phyloP scores from a whole-genome alignment of 2,113 vertebrate species.

The Paradoxurus hermaphroditus region DNA sequence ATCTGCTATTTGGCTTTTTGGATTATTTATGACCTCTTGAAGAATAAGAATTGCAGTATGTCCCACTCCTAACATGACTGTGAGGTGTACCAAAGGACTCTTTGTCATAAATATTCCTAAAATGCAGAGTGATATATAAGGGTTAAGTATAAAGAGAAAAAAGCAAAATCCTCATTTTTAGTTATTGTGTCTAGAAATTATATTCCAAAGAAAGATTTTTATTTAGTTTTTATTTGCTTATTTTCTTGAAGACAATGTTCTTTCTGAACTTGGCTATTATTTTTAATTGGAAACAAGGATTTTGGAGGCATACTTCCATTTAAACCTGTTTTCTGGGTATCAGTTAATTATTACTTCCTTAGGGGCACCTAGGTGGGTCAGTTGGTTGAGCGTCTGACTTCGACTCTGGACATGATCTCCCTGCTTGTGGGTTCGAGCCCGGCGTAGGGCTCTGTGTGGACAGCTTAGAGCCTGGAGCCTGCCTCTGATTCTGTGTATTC shows the following conservation, averaged over 20 bases:
- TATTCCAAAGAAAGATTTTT: not conserved
- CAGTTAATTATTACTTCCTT: not conserved
- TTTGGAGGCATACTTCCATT: not conserved
- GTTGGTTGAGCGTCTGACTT: no score
- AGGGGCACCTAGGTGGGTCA: no score
- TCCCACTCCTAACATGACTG: not conserved
- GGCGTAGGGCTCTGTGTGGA: no score
- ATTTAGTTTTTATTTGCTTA: not conserved
- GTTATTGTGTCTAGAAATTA: not conserved
- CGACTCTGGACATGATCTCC: no score
- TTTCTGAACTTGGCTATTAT: not conserved
- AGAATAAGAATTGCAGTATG: not conserved
- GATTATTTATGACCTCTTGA: not conserved
- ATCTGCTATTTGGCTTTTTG: not conserved
- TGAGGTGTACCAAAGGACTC: not conserved
- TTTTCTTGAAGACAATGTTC: not conserved
- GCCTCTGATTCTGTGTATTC: no score
- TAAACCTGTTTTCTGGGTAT: not conserved
- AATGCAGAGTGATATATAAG: not conserved
- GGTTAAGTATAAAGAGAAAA: not conserved
- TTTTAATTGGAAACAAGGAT: not conserved
- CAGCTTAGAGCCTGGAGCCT: no score
- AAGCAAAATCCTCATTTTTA: not conserved
- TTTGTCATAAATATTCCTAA: not conserved
- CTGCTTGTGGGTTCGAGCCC: no score